These are phyloP conservation scores for Cotesia chilonis DNA, from an alignment of 1,140 invertebrate genomes.

Conservation along the genomic window DNA sequence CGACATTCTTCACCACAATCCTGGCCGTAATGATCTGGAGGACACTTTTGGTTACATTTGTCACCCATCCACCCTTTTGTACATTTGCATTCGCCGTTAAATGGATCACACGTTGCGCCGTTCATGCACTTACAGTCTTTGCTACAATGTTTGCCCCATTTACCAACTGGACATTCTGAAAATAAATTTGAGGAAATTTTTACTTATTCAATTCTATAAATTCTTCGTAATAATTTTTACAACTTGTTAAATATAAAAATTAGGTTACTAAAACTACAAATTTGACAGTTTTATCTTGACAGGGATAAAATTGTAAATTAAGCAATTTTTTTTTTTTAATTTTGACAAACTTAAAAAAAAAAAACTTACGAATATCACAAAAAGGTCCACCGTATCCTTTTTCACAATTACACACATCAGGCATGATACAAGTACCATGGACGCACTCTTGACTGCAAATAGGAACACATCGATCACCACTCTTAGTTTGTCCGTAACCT, in stretches of 20 bases:
- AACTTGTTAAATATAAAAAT: no score
- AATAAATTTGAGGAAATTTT: conserved; percentile 9
- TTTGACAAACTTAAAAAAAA: conserved; percentile 13
- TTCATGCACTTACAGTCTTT: conserved; percentile 79
- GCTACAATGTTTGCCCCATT: conserved; percentile 78
- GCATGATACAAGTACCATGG: conserved; percentile 84
- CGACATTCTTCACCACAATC: conserved; percentile 83
- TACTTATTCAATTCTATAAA: no score
- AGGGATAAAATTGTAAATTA: neutral
- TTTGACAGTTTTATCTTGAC: no score
- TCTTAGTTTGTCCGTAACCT: conserved; percentile 75
- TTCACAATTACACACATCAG: conserved; percentile 86
- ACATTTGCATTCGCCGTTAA: conserved; percentile 76
- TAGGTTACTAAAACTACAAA: no score
- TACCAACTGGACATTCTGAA: conserved; percentile 77
- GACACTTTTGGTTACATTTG: conserved; percentile 78
- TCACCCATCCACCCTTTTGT: conserved; percentile 75
- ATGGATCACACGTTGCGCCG: conserved; percentile 79
- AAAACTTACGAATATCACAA: conserved; percentile 86
- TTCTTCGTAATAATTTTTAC: no score
- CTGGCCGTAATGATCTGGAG: conserved; percentile 79
- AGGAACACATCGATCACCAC: conserved; percentile 75
- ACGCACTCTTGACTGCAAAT: conserved; percentile 83
- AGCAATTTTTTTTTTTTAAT: no score
- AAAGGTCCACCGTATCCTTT: conserved; percentile 86